phyloP scores from a whole-genome alignment of 2,888 invertebrate genomes.

The Altica lythri region DNA sequence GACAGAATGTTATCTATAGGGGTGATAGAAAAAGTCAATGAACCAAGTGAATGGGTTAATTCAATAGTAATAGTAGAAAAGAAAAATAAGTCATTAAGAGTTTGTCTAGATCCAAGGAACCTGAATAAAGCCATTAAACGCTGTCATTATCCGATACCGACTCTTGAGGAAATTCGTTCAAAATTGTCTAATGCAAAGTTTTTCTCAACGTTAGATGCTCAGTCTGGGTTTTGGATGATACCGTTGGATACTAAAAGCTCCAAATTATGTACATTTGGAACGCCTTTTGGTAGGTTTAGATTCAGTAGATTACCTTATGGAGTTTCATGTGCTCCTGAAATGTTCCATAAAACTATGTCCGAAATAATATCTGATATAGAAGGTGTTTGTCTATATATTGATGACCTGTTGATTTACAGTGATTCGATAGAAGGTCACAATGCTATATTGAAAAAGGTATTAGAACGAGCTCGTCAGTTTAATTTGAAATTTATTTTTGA shows the following conservation, averaged over 20 bases:
- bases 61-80: constrained; percentile 37
- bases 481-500: constrained; percentile 37
- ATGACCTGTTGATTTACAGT: constrained; percentile 34
- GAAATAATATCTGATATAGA: constrained; percentile 19
- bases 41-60: no score
- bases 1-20: no score
- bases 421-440: constrained; percentile 28
- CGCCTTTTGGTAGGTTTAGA: constrained; percentile 31
- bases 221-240: constrained; percentile 31
- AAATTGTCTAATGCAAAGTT: constrained; percentile 30
- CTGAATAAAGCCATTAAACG: constrained; percentile 34
- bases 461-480: constrained; percentile 25
- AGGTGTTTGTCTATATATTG: constrained; percentile 33
- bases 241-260: constrained; percentile 30
- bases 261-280: constrained; percentile 33
- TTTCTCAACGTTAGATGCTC: constrained; percentile 31
- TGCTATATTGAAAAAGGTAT: constrained; percentile 29
- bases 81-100: constrained; percentile 29
- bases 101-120: constrained; percentile 37
- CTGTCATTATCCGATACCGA: constrained; percentile 25
- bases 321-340: constrained; percentile 21
- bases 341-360: constrained; percentile 20
- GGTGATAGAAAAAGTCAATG: no score
- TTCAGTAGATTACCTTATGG: constrained; percentile 27
- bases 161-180: constrained; percentile 8